Percentiles rank a stretch among this genome's conserved stretches.
phyloP scores from a whole-genome alignment of 2,888 invertebrate genomes.

The Maniola hyperantus region DNA sequence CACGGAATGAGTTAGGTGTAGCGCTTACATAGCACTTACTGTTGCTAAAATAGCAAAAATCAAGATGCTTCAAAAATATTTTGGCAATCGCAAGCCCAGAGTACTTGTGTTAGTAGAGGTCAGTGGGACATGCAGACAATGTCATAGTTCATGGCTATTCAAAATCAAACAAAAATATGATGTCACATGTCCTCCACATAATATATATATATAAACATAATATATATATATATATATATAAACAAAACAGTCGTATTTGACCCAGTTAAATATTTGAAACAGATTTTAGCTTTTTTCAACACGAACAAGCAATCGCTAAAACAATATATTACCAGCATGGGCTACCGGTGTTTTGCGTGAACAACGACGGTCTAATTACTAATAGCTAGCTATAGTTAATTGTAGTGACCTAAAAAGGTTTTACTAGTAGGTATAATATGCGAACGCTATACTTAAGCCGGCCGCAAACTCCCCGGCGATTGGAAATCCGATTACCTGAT shows the following conservation, averaged over 20 bases:
- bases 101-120: too few species aligned
- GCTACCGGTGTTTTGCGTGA: conserved; percentile 44
- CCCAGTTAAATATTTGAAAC: conserved; percentile 31
- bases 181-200: conserved; percentile 7
- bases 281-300: conserved; percentile 34
- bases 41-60: too few species aligned
- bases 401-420: conserved; percentile 61
- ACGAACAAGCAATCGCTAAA: conserved; percentile 35
- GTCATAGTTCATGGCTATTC: conserved; percentile 19
- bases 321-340: conserved; percentile 31
- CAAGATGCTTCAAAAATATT: too few species aligned
- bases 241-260: conserved; percentile 24
- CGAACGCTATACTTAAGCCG: conserved; percentile 9
- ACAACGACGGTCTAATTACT: conserved; percentile 47
- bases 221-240: conserved; percentile 14
- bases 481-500: conserved; percentile 1
- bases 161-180: conserved; percentile 1
- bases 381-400: conserved; percentile 29
- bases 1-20: not conserved
- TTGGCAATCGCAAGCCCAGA: too few species aligned
- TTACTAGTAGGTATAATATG: conserved; percentile 18
- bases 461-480: conserved; percentile 8
- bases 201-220: conserved; percentile 16
- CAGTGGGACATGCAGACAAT: not conserved
- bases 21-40: too few species aligned